Percentiles rank a stretch among this genome's conserved stretches.
phyloP scores from a whole-genome alignment of 2,113 vertebrate genomes.

The Cyanocitta stelleri region DNA sequence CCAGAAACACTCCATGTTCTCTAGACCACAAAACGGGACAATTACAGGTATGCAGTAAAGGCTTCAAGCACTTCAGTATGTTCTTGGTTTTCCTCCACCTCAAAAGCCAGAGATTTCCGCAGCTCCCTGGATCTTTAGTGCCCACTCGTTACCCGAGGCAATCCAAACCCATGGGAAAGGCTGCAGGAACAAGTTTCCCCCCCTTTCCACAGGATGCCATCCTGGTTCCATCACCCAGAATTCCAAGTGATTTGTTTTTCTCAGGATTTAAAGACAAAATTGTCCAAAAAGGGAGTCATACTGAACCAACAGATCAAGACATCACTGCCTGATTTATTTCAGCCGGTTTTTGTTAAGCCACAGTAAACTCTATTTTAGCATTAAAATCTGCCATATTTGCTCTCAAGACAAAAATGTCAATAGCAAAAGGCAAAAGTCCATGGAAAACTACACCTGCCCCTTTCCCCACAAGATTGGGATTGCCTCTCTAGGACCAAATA shows the following conservation, averaged over 20 bases:
- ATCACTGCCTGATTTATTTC: background rate
- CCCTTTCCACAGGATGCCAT: rapidly evolving
- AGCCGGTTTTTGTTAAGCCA: background rate
- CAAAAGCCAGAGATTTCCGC: slow-evolving; percentile 49
- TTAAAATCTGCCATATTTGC: background rate
- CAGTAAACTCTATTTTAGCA: background rate
- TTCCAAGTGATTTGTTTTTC: background rate
- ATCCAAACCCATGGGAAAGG: slow-evolving; percentile 60
- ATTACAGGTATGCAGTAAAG: slow-evolving; percentile 96
- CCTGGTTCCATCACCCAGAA: background rate
- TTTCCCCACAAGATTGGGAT: slow-evolving; percentile 60
- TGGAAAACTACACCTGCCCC: background rate
- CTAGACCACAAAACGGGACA: slow-evolving; percentile 83
- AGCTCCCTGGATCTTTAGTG: slow-evolving; percentile 29
- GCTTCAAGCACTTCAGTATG: slow-evolving; percentile 44
- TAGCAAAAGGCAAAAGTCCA: background rate
- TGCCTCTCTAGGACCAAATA: slow-evolving; percentile 50
- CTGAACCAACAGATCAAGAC: background rate
- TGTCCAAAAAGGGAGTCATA: background rate
- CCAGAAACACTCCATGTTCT: slow-evolving; percentile 87
- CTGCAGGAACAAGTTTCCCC: background rate
- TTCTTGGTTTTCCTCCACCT: slow-evolving; percentile 70
- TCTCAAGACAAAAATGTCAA: background rate
- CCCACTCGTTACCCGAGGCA: slow-evolving; percentile 52
- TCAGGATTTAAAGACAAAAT: background rate